Evolutionary conservation across 2,888 invertebrate genomes (phyloP).

Genomic region (Tipula vernalis): DNA sequence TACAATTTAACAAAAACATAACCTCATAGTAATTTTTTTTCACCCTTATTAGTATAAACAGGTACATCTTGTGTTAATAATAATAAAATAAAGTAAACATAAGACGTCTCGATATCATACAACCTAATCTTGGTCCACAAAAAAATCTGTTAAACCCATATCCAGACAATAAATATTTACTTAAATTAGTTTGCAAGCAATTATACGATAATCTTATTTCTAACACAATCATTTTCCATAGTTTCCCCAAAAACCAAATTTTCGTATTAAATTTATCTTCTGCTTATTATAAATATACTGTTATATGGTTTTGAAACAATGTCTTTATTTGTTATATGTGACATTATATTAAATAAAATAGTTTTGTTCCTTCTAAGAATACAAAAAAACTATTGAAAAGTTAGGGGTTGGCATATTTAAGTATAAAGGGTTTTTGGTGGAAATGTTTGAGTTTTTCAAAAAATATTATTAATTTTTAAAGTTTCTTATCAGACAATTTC

Average conservation of each 20-base stretch:
- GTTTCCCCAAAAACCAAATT: background rate
- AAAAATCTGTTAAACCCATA: background rate
- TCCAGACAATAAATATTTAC: background rate
- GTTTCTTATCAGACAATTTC: background rate
- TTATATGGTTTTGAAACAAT: background rate
- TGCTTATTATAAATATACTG: background rate
- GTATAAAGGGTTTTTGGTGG: background rate
- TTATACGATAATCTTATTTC: slow-evolving; percentile 4
- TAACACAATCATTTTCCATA: background rate
- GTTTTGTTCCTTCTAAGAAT: background rate
- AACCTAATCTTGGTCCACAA: background rate
- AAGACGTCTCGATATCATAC: background rate
- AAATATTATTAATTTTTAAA: background rate
- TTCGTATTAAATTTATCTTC: background rate
- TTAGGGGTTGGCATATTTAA: background rate
- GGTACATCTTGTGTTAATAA: background rate
- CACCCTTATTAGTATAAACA: too few species aligned
- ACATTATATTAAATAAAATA: background rate
- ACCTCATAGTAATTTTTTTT: too few species aligned
- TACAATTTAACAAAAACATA: too few species aligned
- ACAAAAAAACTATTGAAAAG: background rate
- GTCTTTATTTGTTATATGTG: background rate
- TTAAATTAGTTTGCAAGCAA: slow-evolving; percentile 4
- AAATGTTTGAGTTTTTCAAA: background rate
- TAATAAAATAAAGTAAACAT: background rate